Percentiles rank a stretch among this genome's conserved stretches.
These are phyloP conservation scores for Sebastiscus albofasciatus DNA, from an alignment of 2,797 vertebrate genomes.

Conservation along the genomic window DNA sequence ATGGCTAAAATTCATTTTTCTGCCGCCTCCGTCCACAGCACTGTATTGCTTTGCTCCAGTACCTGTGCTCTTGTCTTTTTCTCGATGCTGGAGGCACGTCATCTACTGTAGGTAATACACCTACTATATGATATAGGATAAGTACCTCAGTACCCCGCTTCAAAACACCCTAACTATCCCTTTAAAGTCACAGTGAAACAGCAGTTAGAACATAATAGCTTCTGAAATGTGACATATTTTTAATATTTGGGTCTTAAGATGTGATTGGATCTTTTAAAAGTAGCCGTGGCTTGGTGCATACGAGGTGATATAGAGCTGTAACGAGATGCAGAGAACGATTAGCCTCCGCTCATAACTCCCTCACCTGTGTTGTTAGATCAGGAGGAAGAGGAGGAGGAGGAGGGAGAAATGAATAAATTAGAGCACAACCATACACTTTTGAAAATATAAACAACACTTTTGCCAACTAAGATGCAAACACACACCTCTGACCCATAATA, in stretches of 20 bases:
- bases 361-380: background rate
- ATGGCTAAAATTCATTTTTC: no score
- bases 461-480: background rate
- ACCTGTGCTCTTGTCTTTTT: accelerated
- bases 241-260: background rate
- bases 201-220: background rate
- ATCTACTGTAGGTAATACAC: no score
- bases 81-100: no score
- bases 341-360: background rate
- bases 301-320: background rate
- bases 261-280: background rate
- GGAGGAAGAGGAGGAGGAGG: background rate
- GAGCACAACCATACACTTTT: background rate
- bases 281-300: accelerated
- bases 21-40: no score
- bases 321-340: background rate
- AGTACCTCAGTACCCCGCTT: no score
- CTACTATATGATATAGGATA: no score
- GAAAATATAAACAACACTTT: background rate
- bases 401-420: background rate
- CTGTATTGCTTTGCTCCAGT: no score
- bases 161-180: background rate
- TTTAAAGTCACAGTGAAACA: background rate
- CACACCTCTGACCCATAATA: background rate
- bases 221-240: background rate